Evolutionary conservation across 2,888 invertebrate species (phyloP).

Genomic region (Platerodrilus igneus): DNA sequence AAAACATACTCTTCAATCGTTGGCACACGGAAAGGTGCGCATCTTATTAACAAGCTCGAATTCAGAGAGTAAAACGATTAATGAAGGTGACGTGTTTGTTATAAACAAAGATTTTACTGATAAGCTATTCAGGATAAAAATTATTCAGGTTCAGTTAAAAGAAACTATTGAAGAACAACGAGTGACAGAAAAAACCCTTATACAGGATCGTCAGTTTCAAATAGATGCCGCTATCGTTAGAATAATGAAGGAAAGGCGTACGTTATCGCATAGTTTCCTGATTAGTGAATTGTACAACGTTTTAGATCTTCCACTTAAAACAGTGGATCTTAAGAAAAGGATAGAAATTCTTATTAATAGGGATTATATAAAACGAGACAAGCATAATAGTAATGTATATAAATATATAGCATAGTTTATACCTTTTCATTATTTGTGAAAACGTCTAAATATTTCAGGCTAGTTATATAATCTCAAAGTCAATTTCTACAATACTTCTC

Average conservation of each 20-base stretch:
- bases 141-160: slow-evolving; percentile 87
- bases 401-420: slow-evolving; percentile 98
- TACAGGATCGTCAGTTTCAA: slow-evolving; percentile 97
- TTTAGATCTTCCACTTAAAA: slow-evolving; percentile 97
- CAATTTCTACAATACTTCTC: no score
- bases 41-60: slow-evolving; percentile 78
- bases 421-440: no score
- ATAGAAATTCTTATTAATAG: slow-evolving; percentile 97
- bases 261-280: slow-evolving; percentile 86
- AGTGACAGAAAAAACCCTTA: slow-evolving; percentile 93
- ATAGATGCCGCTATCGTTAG: slow-evolving; percentile 98
- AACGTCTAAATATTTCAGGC: no score
- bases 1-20: slow-evolving; percentile 85
- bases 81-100: slow-evolving; percentile 74
- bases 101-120: slow-evolving; percentile 89
- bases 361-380: slow-evolving; percentile 97
- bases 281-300: slow-evolving; percentile 93
- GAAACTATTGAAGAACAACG: slow-evolving; percentile 83
- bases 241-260: slow-evolving; percentile 97
- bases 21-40: slow-evolving; percentile 88
- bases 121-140: slow-evolving; percentile 93
- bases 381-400: slow-evolving; percentile 68
- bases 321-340: slow-evolving; percentile 93
- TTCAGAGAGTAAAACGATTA: slow-evolving; percentile 85
- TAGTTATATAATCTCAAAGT: no score